phyloP scores from a whole-genome alignment of 2,113 vertebrate genomes.

The Ginglymostoma cirratum region DNA sequence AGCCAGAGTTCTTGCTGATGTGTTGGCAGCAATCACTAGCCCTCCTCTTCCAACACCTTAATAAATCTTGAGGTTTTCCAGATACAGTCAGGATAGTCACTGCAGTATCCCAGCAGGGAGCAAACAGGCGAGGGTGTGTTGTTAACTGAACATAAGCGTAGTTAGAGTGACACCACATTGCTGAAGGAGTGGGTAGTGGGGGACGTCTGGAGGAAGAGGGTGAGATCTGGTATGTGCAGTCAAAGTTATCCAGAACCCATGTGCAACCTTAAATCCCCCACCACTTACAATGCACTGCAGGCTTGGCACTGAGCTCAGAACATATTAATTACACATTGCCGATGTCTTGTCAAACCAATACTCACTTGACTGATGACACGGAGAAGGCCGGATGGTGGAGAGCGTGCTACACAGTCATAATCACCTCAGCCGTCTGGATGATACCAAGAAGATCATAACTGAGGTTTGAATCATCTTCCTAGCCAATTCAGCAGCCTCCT shows the following conservation, averaged over 20 bases:
- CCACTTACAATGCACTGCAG: neutral
- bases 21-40: constrained; percentile 39
- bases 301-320: neutral
- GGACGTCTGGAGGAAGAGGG: constrained; percentile 41
- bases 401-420: neutral
- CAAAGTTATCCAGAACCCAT: constrained; percentile 22
- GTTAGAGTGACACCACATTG: constrained; percentile 50
- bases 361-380: constrained; percentile 12
- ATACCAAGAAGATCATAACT: neutral
- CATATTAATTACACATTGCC: neutral
- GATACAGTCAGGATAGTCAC: constrained; percentile 44
- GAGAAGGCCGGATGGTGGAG: constrained; percentile 20
- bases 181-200: constrained; percentile 4
- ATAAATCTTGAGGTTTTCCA: constrained; percentile 55
- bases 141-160: constrained; percentile 51
- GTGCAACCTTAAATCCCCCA: neutral
- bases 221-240: constrained; percentile 40
- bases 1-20: constrained; percentile 42
- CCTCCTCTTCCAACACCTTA: constrained; percentile 43
- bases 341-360: constrained; percentile 7
- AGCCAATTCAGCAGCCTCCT: neutral
- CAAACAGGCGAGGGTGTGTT: constrained; percentile 44
- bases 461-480: neutral
- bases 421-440: neutral
- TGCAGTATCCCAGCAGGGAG: constrained; percentile 52